A percentile compares a stretch with the other conserved stretches of the same genome.
These are phyloP conservation scores for Eustalomyia histrio DNA, from an alignment of 2,888 invertebrate species.

Conservation along the genomic window DNA sequence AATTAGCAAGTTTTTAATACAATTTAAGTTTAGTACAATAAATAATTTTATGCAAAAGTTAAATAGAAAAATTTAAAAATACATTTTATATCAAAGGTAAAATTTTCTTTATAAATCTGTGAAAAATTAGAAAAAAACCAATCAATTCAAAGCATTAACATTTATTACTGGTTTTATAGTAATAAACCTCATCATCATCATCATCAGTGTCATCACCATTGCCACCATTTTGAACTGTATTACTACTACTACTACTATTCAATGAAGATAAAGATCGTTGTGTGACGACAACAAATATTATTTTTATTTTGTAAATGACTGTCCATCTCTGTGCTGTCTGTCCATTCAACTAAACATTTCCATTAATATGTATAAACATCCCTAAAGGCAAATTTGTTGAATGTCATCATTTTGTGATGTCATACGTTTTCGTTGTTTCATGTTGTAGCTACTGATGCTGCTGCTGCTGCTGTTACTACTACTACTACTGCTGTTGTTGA, in stretches of 20 bases:
- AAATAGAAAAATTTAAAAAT: too few relatives aligned
- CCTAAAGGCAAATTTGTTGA: constrained; percentile 64
- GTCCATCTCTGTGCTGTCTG: constrained; percentile 10
- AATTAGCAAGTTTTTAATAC: constrained; percentile 4
- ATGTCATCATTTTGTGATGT: constrained; percentile 60
- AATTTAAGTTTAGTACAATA: too few relatives aligned
- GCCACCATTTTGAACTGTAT: constrained; percentile 18
- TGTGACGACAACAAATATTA: constrained; percentile 36
- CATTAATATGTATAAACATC: constrained; percentile 60
- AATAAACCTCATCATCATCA: constrained; percentile 32
- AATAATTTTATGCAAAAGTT: too few relatives aligned
- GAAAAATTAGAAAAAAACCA: background rate
- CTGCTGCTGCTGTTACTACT: too few relatives aligned
- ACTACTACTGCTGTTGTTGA: constrained; percentile 6
- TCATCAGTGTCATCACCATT: constrained; percentile 19
- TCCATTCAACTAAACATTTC: constrained; percentile 57
- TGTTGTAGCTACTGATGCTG: constrained; percentile 31
- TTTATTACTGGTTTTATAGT: constrained; percentile 54
- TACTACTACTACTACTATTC: too few relatives aligned
- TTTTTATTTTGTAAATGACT: constrained; percentile 14
- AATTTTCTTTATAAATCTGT: too few relatives aligned
- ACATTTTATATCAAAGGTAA: too few relatives aligned
- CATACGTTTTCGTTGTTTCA: constrained; percentile 12
- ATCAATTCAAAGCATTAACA: constrained; percentile 47
- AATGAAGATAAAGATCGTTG: constrained; percentile 47